These are phyloP conservation scores for Setipinna tenuifilis DNA, from an alignment of 2,797 vertebrate genomes.

Conservation along the genomic window DNA sequence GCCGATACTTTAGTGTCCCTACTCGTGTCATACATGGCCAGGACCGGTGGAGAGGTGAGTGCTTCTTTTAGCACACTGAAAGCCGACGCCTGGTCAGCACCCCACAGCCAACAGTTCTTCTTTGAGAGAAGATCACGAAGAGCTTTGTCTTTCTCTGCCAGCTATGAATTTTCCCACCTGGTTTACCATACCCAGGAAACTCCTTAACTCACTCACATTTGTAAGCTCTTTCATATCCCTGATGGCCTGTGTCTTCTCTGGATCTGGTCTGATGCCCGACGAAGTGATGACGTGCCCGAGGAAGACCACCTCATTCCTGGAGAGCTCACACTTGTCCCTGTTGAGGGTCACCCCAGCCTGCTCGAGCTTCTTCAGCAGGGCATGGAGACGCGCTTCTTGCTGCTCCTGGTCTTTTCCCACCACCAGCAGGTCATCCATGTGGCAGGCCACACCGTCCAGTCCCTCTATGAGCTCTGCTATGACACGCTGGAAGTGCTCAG, in stretches of 20 bases:
- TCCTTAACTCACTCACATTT: constrained; percentile 23
- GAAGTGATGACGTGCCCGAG: constrained; percentile 30
- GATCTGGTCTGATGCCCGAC: not conserved
- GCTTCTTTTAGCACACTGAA: constrained; percentile 9
- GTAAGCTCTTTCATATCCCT: not conserved
- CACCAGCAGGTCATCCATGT: constrained; percentile 46
- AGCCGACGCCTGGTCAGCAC: not conserved
- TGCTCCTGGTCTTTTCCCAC: constrained; percentile 29
- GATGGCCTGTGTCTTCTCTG: constrained; percentile 13
- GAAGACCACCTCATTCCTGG: constrained; percentile 28
- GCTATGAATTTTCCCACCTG: constrained; percentile 39
- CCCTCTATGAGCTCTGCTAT: constrained; percentile 27
- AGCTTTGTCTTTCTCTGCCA: constrained; percentile 33
- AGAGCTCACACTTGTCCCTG: constrained; percentile 37
- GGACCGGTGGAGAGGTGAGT: constrained; percentile 19
- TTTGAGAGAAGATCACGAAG: constrained; percentile 25
- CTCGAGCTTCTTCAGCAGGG: constrained; percentile 12
- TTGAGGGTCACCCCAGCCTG: constrained; percentile 35
- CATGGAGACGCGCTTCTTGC: constrained; percentile 29
- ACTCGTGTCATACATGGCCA: constrained; percentile 31
- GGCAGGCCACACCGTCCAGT: constrained; percentile 32
- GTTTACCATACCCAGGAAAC: constrained; percentile 34
- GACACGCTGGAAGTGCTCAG: constrained; percentile 18
- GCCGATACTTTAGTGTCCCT: constrained; percentile 4
- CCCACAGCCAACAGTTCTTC: constrained; percentile 33